Evolutionary conservation across 2,113 vertebrate genomes (phyloP), one percentile per base, ranked within the genome.

Genomic region (Myxocyprinus asiaticus): DNA sequence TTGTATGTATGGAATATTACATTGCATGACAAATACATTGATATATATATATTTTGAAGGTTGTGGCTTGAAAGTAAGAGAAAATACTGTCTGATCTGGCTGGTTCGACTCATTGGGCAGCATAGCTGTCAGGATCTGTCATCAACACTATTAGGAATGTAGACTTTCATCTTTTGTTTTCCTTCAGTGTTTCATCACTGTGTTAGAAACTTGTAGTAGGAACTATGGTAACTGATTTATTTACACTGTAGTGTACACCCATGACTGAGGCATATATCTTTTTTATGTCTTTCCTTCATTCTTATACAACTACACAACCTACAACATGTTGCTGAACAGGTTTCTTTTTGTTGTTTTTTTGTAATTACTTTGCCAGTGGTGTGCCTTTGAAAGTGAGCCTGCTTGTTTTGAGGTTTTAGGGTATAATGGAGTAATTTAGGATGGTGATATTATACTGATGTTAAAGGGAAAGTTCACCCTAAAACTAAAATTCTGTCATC

Each of bases 251-350:
- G 12, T 15, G 50, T 80, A 43, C 67, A 64, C 58, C 63, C 53
- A 59, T 72, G 61, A 71, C 47, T 76, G 61, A 8, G 61, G 50
- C 70, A n/a, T n/a, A n/a, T n/a, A 66, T 43, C 5, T 4, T 58
- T 67, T 65, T 44, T 44, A 14, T 67, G 9, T 51, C 22, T 59
- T 53, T 43, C 15, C 4, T 67, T 50, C 45, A n/a, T n/a, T n/a
- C n/a, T n/a, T n/a, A n/a, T n/a, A 47, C 17, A 15, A 53, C 33
- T 12, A 78, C 10, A 51, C 50, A 9, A 62, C 77, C 58, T 43
- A 50, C 53, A 79, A 44, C 4, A 76, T 53, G 59, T 45, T 69
- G 66, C 7, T 45, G 22, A 58, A 71, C 82, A 66, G 66, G 59
- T 66, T 80, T 48, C 33, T 33, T 14, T 9, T n/a, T n/a, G n/a